Evolutionary conservation across 2,113 vertebrate species (phyloP).

Genomic region (Peucedramus taeniatus): DNA sequence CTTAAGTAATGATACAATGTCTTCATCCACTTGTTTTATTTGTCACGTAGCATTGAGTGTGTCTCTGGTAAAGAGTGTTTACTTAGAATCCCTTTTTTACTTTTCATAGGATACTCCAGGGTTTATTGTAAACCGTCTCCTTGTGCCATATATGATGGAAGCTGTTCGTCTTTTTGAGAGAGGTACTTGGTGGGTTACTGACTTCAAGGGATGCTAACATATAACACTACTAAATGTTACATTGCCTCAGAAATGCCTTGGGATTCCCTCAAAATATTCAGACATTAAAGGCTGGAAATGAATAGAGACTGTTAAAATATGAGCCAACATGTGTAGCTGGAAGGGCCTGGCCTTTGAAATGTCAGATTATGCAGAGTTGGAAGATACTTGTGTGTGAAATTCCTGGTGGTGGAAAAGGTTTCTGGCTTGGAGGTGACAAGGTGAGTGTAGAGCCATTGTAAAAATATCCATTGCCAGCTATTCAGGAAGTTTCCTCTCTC

Average conservation of each 20-base stretch:
- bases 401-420: background rate
- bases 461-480: background rate
- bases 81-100: background rate
- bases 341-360: background rate
- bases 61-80: background rate
- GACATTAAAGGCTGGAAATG: background rate
- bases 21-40: background rate
- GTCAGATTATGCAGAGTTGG: background rate
- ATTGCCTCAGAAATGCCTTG: background rate
- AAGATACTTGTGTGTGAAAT: background rate
- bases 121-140: conserved; percentile 93
- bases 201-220: background rate
- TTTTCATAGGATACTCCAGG: conserved; percentile 88
- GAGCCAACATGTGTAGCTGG: background rate
- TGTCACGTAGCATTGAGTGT: background rate
- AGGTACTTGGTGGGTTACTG: conserved; percentile 72
- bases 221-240: background rate
- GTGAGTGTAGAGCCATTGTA: background rate
- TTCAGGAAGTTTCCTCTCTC: background rate
- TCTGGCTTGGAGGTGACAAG: background rate
- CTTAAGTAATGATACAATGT: background rate
- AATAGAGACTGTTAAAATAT: background rate
- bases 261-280: background rate
- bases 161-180: conserved; percentile 86
- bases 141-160: conserved; percentile 91